These are phyloP conservation scores for Pseudopleuronectes americanus DNA, from an alignment of 2,797 vertebrate genomes.

Conservation along the genomic window DNA sequence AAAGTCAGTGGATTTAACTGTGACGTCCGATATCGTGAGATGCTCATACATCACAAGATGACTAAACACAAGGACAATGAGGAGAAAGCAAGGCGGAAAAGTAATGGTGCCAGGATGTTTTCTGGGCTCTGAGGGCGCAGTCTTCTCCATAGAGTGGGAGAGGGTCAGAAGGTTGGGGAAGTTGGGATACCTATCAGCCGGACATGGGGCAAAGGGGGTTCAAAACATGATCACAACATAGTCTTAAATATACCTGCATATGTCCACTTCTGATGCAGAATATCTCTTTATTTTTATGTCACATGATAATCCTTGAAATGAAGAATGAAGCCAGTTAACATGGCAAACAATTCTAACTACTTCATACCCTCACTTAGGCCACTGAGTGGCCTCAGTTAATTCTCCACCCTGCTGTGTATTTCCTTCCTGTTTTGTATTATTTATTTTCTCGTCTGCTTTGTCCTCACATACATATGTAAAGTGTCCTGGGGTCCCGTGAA, in stretches of 20 bases:
- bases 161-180: conserved; percentile 17
- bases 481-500: too few species aligned
- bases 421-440: too few species aligned
- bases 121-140: background rate
- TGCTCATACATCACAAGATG: conserved; percentile 66
- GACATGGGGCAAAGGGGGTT: background rate
- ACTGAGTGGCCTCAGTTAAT: too few species aligned
- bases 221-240: background rate
- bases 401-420: too few species aligned
- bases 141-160: conserved; percentile 27
- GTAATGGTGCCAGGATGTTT: conserved; percentile 38
- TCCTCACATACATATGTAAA: too few species aligned
- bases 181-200: conserved; percentile 16
- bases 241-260: background rate
- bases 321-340: too few species aligned
- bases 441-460: too few species aligned
- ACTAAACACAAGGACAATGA: conserved; percentile 69
- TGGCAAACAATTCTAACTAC: too few species aligned
- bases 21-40: conserved; percentile 59
- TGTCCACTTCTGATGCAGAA: background rate
- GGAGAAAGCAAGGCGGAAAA: conserved; percentile 34
- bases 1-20: conserved; percentile 50
- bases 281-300: too few species aligned
- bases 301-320: too few species aligned
- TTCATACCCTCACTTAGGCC: too few species aligned